These are phyloP conservation scores for Chaunax sp. DNA, from an alignment of 2,797 vertebrate genomes.

Conservation along the genomic window DNA sequence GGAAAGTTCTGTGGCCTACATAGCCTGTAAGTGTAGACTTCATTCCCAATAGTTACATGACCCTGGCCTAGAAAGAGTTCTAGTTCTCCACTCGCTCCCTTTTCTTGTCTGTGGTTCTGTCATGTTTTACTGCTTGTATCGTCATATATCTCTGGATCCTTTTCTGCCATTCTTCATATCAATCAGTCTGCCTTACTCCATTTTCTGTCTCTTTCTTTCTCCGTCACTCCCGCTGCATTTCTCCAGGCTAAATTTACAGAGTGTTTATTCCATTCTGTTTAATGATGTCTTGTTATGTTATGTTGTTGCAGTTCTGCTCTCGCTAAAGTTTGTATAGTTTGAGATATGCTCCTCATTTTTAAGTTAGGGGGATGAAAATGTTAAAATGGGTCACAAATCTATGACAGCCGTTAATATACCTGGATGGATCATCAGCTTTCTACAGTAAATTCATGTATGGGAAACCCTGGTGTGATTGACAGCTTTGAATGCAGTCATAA, in stretches of 20 bases:
- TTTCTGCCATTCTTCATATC: slow-evolving; percentile 21
- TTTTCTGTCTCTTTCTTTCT: slow-evolving; percentile 6
- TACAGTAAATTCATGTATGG: too few relatives aligned
- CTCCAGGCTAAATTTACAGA: not conserved
- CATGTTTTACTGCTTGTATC: slow-evolving; percentile 15
- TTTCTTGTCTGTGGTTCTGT: slow-evolving; percentile 25
- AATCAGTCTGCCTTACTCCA: slow-evolving; percentile 5
- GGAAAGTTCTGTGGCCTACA: slow-evolving; percentile 71
- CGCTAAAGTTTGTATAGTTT: slow-evolving; percentile 3
- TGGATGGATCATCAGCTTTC: too few relatives aligned
- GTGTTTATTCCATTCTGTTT: not conserved
- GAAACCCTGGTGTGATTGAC: too few relatives aligned
- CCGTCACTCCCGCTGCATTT: slow-evolving; percentile 10
- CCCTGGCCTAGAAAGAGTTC: slow-evolving; percentile 76
- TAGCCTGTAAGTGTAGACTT: slow-evolving; percentile 49
- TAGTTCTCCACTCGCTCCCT: slow-evolving; percentile 54
- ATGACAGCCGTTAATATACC: too few relatives aligned
- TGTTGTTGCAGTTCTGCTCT: not conserved
- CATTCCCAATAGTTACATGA: slow-evolving; percentile 61
- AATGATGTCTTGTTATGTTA: not conserved
- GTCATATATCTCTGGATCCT: not conserved
- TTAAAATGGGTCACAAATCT: too few relatives aligned
- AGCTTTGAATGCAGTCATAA: too few relatives aligned
- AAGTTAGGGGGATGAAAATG: too few relatives aligned
- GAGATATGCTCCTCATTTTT: too few relatives aligned